Percentiles rank a stretch among this genome's conserved stretches.
phyloP scores from a whole-genome alignment of 2,888 invertebrate genomes.

The Hyalella azteca region DNA sequence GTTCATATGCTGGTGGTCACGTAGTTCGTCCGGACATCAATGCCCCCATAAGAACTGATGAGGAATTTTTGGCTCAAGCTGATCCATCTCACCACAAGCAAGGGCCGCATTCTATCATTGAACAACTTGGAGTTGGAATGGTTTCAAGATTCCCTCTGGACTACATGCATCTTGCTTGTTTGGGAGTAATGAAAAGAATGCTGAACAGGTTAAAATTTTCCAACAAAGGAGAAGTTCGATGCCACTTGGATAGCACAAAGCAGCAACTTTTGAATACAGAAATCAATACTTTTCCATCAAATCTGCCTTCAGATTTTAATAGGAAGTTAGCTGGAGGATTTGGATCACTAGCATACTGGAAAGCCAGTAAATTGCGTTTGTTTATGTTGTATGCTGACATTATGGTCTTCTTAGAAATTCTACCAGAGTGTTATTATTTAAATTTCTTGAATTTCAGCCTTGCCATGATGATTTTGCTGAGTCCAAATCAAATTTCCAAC shows the following conservation, averaged over 20 bases:
- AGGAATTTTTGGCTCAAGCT: background rate
- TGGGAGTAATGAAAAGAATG: background rate
- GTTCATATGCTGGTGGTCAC: background rate
- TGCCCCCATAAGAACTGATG: background rate
- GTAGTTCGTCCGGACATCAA: background rate
- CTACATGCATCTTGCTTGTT: background rate
- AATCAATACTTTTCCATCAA: background rate
- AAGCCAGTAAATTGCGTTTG: background rate
- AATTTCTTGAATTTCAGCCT: background rate
- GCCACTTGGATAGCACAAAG: background rate
- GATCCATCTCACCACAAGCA: background rate
- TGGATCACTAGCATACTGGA: no score
- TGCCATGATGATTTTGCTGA: background rate
- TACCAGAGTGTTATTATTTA: background rate
- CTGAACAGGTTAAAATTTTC: background rate
- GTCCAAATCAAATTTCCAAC: background rate
- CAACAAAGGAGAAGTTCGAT: background rate
- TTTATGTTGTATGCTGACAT: background rate
- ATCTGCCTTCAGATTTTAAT: background rate
- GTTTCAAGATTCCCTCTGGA: no score
- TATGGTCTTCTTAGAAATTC: background rate
- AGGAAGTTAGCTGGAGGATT: background rate
- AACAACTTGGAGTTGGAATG: background rate
- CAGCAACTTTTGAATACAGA: background rate
- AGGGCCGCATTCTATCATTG: background rate